Evolutionary conservation across 2,113 vertebrate genomes (phyloP).

Genomic region (Archocentrus centrarchus): DNA sequence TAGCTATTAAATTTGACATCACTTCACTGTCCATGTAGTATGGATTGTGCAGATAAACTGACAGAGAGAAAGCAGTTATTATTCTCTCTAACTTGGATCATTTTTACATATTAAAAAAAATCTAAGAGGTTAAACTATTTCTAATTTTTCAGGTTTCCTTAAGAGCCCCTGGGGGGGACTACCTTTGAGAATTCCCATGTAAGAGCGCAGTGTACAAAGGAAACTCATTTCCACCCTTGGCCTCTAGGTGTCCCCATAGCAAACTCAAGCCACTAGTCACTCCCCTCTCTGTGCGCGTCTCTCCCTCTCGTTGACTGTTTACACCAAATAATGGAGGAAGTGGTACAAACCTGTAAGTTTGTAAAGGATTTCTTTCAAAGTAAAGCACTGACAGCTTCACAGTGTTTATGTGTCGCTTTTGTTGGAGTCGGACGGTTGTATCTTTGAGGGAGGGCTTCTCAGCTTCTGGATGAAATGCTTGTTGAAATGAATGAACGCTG

Average conservation of each 20-base stretch:
- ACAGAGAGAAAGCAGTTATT: neutral
- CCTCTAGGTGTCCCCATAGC: slow-evolving; percentile 66
- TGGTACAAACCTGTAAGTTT: slow-evolving; percentile 38
- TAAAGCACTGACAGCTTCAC: neutral
- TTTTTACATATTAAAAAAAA: neutral
- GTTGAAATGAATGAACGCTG: neutral
- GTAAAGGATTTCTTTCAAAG: neutral
- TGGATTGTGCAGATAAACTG: neutral
- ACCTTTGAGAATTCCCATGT: neutral
- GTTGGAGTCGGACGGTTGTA: neutral
- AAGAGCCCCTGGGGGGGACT: neutral
- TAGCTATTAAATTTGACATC: neutral
- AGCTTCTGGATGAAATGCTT: neutral
- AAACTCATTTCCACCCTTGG: neutral
- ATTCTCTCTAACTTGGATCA: neutral
- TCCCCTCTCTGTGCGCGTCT: neutral
- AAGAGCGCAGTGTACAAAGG: neutral
- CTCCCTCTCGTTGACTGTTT: slow-evolving; percentile 52
- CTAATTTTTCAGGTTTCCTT: neutral
- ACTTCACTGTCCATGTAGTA: neutral
- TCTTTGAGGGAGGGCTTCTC: neutral
- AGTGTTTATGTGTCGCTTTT: neutral
- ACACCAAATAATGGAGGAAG: slow-evolving; percentile 32
- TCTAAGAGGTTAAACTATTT: neutral
- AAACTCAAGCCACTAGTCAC: neutral